Percentiles rank a stretch among this genome's conserved stretches.
phyloP scores from a whole-genome alignment of 2,797 vertebrate species.

The Myripristis murdjan region DNA sequence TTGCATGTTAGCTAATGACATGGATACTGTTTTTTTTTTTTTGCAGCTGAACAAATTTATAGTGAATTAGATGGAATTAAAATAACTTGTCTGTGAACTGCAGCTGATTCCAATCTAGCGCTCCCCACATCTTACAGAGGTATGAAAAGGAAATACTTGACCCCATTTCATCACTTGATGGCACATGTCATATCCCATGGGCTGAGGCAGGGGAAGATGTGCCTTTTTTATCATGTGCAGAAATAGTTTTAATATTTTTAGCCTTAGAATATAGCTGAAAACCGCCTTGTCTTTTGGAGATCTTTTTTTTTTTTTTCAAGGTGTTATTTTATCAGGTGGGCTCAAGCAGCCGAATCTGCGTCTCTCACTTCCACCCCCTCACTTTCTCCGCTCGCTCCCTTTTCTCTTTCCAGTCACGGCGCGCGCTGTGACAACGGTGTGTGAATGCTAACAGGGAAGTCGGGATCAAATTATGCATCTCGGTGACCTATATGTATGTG shows the following conservation, averaged over 20 bases:
- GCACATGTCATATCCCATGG: slow-evolving; percentile 39
- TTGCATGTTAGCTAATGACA: background rate
- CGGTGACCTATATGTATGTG: slow-evolving; percentile 24
- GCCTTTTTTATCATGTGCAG: slow-evolving; percentile 37
- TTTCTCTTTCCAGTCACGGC: slow-evolving; percentile 32
- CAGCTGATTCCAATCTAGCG: slow-evolving; percentile 4
- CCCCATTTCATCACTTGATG: slow-evolving; percentile 57
- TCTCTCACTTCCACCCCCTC: slow-evolving; percentile 29
- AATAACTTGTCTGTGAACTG: background rate
- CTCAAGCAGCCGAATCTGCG: slow-evolving; percentile 15
- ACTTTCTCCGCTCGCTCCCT: background rate
- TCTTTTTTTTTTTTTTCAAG: slow-evolving; percentile 48
- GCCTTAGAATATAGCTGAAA: slow-evolving; percentile 36
- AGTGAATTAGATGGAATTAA: background rate
- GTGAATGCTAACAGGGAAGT: slow-evolving; percentile 24
- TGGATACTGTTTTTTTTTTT: background rate
- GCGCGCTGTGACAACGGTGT: slow-evolving; percentile 37
- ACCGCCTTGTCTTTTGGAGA: slow-evolving; percentile 23
- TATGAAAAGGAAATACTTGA: slow-evolving; percentile 25
- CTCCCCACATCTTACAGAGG: slow-evolving; percentile 13
- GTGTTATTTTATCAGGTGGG: slow-evolving; percentile 48
- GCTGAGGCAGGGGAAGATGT: slow-evolving; percentile 40
- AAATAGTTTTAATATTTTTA: slow-evolving; percentile 58
- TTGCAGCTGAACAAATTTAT: background rate
- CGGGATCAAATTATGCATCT: slow-evolving; percentile 39